These are phyloP conservation scores for Matsumurasca onukii DNA, from an alignment of 1,140 invertebrate species.

Conservation along the genomic window DNA sequence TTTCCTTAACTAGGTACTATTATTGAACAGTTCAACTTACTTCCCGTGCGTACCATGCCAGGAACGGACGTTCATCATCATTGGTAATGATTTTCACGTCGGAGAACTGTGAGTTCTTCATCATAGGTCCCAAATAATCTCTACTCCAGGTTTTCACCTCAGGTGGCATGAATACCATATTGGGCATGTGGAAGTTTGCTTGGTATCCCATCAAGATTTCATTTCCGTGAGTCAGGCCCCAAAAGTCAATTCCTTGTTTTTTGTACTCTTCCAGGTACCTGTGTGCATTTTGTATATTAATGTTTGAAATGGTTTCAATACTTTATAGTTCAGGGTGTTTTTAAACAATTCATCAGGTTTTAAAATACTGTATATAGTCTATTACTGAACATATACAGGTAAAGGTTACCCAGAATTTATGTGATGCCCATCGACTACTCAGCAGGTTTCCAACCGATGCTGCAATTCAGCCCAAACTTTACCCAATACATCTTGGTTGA, in stretches of 20 bases:
- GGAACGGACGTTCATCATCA: constrained; percentile 68
- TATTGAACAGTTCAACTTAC: constrained; percentile 48
- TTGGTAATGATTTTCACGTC: constrained; percentile 63
- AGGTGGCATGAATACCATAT: constrained; percentile 70
- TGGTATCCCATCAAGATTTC: constrained; percentile 58
- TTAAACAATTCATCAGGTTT: no score
- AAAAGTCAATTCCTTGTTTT: constrained; percentile 48
- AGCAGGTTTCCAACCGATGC: no score
- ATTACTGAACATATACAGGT: no score
- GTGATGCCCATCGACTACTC: no score
- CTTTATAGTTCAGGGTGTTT: no score
- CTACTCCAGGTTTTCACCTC: constrained; percentile 62
- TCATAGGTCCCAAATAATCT: constrained; percentile 65
- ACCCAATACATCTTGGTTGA: no score
- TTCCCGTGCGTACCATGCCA: constrained; percentile 63
- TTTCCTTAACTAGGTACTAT: neutral
- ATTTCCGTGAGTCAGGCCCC: constrained; percentile 66
- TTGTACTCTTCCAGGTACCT: constrained; percentile 16
- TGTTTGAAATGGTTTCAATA: no score
- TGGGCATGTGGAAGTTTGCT: constrained; percentile 61
- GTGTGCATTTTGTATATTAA: no score
- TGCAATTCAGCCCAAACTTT: no score
- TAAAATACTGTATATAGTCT: no score
- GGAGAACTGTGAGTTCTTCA: constrained; percentile 57
- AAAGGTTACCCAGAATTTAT: no score